phyloP scores from a whole-genome alignment of 2,113 vertebrate genomes.

The Oceanites oceanicus region DNA sequence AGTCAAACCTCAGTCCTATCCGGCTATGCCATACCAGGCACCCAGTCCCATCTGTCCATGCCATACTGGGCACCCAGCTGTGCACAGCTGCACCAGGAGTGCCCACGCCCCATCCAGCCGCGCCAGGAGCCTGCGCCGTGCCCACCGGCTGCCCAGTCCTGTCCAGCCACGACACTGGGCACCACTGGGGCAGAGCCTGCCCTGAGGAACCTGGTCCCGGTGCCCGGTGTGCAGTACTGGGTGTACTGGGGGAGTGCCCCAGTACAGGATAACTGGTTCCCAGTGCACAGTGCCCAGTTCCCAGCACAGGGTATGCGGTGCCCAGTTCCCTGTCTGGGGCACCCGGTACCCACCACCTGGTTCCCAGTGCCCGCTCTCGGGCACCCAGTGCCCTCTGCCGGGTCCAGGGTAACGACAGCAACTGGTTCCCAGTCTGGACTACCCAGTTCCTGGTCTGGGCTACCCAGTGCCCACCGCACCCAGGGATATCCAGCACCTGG shows the following conservation, averaged over 20 bases:
- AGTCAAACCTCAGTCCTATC: too few species aligned
- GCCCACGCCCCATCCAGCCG: background rate
- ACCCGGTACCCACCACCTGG: background rate
- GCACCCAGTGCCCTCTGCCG: background rate
- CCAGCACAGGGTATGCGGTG: background rate
- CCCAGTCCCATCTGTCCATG: fast-evolving
- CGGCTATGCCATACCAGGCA: fast-evolving
- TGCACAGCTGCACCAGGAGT: background rate
- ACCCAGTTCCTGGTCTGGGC: background rate
- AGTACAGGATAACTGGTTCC: background rate
- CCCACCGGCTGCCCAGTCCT: background rate
- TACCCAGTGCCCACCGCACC: background rate
- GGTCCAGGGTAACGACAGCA: background rate
- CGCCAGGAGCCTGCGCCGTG: too few species aligned
- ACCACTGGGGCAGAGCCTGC: background rate
- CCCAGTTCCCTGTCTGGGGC: background rate
- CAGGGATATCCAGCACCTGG: background rate
- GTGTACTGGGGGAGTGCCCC: background rate
- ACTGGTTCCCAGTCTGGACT: background rate
- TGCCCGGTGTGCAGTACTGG: too few species aligned
- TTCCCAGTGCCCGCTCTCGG: background rate
- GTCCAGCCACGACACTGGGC: fast-evolving
- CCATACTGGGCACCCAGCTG: background rate
- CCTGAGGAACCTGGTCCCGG: background rate
- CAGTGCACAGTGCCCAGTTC: background rate